Base-by-base conservation (phyloP, 2,113 vertebrate genomes). In the Dromas ardeola region DNA sequence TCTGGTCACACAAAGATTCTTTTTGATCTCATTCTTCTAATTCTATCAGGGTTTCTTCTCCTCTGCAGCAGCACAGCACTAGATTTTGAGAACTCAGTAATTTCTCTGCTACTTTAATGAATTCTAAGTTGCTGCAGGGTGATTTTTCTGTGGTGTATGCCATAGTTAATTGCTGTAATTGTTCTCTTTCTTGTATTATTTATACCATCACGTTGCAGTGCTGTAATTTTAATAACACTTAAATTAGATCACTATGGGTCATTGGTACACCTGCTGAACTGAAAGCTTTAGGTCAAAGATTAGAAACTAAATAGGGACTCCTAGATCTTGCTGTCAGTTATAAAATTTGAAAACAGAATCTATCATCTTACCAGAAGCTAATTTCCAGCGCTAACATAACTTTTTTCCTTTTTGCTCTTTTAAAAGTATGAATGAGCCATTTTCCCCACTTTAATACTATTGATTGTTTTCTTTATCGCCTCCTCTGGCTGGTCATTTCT, bases 111-210 rank as follows among this genome's bases (percentile, higher is more conserved):
- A 40, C 47, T 84, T 69, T 82, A 91, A 82, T 71, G 53, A 92
- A 72, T 92, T 88, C 43, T 50, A 47, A 65, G 36, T 69, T 85
- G 67, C 78, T 91, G 27, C 20, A 71, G 50, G 71, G 70, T 86
- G 42, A 65, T 81, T 90, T 45, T 79, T 85, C 63, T 34, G 36
- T 79, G 26, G 62, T 80, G 50, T 53, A 85, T 56, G 40, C 69
- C 49, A 63, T 72, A 13, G 73, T 73, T 97, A 97, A 95, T 89
- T 93, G 62, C 52, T 62, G 14, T 76, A 96, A 95, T 95, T 95
- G 95, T 93, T 95, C 76, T 87, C 71, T 89, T 89, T 86, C 72
- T 65, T 77, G 27, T 86, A 94, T 93, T 97, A 95, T 97, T 97
- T 96, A 95, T 83, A 81, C 10, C 5, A 42, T 67, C 38, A 53